Evolutionary conservation across 2,113 vertebrate genomes (phyloP), one percentile per base, ranked within the genome.

Genomic region (Dicerorhinus sumatrensis): DNA sequence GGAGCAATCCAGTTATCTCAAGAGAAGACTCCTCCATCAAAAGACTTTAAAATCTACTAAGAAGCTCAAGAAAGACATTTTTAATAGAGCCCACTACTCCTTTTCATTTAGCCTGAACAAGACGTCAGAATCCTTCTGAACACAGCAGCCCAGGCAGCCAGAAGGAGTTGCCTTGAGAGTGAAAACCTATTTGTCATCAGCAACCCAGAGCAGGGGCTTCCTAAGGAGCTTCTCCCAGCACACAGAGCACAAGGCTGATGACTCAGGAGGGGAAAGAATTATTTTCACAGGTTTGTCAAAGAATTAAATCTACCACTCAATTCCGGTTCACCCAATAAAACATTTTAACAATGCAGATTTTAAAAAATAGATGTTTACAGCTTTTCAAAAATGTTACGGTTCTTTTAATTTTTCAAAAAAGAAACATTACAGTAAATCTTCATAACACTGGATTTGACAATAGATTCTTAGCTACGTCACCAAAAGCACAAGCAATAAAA

Each of bases 31-130:
- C 39, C 9, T 81, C 70, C 36, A 54, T 70, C 69, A 51, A 29
- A 79, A 63, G 56, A 29, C 65, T 92, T 90, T 77, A 92, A 95
- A 77, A 87, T 33, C 81, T 70, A 96, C 36, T 73, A 87, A n/a
- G 63, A 51, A 83, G 29, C 48, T 65, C 79, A 94, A 67, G 58
- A 60, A 92, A 95, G 56, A 67, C 39, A 81, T 11, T 81, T 73
- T 73, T 56, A 89, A 76, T 36, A 89, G 60, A 80, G 33, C 36
- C 6, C 7, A 93, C 48, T 8, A 75, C 48, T 91, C 63, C 56
- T 80, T 79, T 63, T 36, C 42, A 79, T 4, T 67, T 54, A 42
- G 31, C 9, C 63, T 70, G 36, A 16, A 77, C 16, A 67, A 93
- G 54, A 85, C 23, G 25, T 73, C 67, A n/a, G 29, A 42, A 84